These are phyloP conservation scores for Nemotelus nigrinus DNA, from an alignment of 2,888 invertebrate species.

Conservation along the genomic window DNA sequence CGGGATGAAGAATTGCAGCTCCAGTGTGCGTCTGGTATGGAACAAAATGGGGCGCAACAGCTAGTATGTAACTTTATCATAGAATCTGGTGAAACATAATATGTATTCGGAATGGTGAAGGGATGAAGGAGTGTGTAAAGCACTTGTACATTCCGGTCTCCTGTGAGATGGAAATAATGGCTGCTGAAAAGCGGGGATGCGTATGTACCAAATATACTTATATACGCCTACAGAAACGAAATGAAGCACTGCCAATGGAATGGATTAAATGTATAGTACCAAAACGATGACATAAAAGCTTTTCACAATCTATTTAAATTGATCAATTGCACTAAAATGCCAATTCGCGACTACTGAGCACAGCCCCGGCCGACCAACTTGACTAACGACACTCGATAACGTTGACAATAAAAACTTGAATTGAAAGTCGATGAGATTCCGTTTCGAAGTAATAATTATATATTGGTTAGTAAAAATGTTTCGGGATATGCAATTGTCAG, in stretches of 20 bases:
- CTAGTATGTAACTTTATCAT: too few species aligned
- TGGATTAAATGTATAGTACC: neutral
- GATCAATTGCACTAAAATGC: conserved; percentile 46
- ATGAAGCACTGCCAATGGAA: neutral
- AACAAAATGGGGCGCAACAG: too few species aligned
- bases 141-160: conserved; percentile 19
- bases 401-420: neutral
- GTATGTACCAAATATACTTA: neutral
- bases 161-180: conserved; percentile 17
- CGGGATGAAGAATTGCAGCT: too few species aligned
- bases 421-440: conserved; percentile 10
- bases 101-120: neutral
- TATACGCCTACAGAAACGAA: neutral
- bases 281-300: conserved; percentile 29
- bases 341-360: conserved; percentile 32
- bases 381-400: conserved; percentile 7
- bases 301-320: conserved; percentile 45
- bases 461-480: neutral
- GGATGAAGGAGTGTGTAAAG: conserved; percentile 26
- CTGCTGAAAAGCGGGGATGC: conserved; percentile 14
- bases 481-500: too few species aligned
- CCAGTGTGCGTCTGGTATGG: too few species aligned
- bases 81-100: neutral
- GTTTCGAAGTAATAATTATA: neutral
- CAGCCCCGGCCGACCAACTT: neutral